Evolutionary conservation across 2,113 vertebrate genomes (phyloP).

Genomic region (Nibea albiflora): DNA sequence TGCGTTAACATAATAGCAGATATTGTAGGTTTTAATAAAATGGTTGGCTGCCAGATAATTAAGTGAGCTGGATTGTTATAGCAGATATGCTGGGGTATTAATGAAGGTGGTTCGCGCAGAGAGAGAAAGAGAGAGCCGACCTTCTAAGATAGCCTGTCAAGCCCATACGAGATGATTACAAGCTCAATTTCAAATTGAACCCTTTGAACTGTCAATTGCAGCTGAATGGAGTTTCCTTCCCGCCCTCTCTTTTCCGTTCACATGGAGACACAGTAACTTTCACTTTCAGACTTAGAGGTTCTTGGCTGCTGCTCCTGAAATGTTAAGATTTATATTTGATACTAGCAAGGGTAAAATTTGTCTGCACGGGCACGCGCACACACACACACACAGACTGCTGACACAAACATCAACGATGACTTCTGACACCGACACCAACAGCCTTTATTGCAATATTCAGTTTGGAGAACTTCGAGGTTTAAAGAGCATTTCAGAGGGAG

Average conservation of each 20-base stretch:
- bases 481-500: not conserved
- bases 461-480: not conserved
- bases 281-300: slow-evolving; percentile 18
- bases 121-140: not conserved
- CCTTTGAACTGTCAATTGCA: slow-evolving; percentile 51
- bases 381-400: not conserved
- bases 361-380: not conserved
- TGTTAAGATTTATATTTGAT: slow-evolving; percentile 7
- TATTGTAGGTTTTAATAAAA: slow-evolving; percentile 41
- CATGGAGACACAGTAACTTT: slow-evolving; percentile 3
- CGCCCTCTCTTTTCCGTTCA: slow-evolving; percentile 15
- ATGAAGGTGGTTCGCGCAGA: slow-evolving; percentile 12
- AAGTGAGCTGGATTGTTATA: slow-evolving; percentile 32
- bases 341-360: not conserved
- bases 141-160: slow-evolving; percentile 27
- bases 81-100: slow-evolving; percentile 3
- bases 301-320: not conserved
- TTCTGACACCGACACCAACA: not conserved
- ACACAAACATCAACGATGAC: not conserved
- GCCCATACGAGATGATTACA: slow-evolving; percentile 58
- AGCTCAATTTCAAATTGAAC: slow-evolving; percentile 49
- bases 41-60: slow-evolving; percentile 32
- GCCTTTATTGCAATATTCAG: not conserved
- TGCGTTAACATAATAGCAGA: slow-evolving; percentile 20
- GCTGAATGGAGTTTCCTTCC: not conserved